These are phyloP conservation scores for Indri indri DNA, from an alignment of 2,113 vertebrate species.

Conservation along the genomic window DNA sequence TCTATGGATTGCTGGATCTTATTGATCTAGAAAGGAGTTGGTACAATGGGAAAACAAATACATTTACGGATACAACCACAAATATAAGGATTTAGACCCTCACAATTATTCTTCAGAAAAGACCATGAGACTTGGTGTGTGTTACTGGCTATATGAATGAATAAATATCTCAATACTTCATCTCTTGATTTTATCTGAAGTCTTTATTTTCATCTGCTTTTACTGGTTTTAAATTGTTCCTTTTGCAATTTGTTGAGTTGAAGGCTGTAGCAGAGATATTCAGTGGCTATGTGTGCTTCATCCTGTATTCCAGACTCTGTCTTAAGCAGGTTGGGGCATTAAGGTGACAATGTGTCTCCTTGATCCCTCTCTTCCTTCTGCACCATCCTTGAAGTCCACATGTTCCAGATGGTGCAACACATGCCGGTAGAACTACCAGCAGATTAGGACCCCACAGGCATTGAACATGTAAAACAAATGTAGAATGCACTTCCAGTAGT, in stretches of 20 bases:
- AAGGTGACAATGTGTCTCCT: not conserved
- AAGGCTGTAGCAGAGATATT: not conserved
- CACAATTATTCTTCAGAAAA: not conserved
- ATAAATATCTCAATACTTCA: not conserved
- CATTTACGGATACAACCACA: not conserved
- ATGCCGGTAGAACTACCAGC: rapidly evolving
- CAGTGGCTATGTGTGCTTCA: not conserved
- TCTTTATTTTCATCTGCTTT: not conserved
- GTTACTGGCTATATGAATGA: not conserved
- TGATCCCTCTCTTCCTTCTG: not conserved
- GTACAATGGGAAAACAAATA: not conserved
- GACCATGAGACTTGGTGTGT: not conserved
- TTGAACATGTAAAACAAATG: not conserved
- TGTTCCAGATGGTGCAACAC: not conserved
- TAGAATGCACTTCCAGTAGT: not conserved
- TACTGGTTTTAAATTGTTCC: not conserved
- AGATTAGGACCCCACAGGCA: rapidly evolving
- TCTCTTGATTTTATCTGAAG: not conserved
- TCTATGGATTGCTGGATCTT: not conserved
- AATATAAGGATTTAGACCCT: not conserved
- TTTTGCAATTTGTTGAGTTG: not conserved
- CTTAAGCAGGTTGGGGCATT: not conserved
- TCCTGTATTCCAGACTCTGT: not conserved
- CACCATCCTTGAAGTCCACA: not conserved
- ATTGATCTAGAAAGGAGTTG: not conserved